Evolutionary conservation across 2,888 invertebrate genomes (phyloP), one percentile per base, ranked within the genome.

Genomic region (Hirudinaria manillensis): DNA sequence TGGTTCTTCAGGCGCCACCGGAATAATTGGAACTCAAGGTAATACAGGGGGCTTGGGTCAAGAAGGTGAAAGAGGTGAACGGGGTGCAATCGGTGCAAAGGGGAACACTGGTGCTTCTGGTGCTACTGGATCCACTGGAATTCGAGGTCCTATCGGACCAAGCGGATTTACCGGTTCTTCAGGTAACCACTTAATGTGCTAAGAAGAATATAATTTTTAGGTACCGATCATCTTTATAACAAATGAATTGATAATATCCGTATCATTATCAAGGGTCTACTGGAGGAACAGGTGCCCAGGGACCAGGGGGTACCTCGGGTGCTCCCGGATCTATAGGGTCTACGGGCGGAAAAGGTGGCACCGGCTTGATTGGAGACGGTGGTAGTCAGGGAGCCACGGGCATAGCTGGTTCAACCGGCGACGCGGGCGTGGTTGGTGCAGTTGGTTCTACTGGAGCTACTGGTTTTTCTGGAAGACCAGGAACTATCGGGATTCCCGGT

Each of bases 361-460:
- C 29, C 2, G 72, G 72, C 29, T 19, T 21, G 7, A 3, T 3
- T n/a, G 72, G 72, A 32, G n/a, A n/a, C 7, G 51, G 27, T 36
- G 74, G 74, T 68, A 32, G 32, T 68, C 19, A 36, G 34, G 74
- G 74, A 32, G 13, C 34, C 24, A 36, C 68, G n/a, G 74, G 74
- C 61, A 51, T 32, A 36, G 10, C 68, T 21, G 74, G 74, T 10
- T 24, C 27, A 73, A 29, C 61, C 56, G 78, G 78, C 61, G 51
- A 36, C 10, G 55, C 55, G 13, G 78, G 77, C 65, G 51, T 68
- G 19, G 32, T 68, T 27, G 77, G 77, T 61, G 56, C 72, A 7
- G 36, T 38, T 21, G 74, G 74, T 36, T 45, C 29, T 24, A 68
- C 36, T 21, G 74, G 74, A 6, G 29, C 29, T 10, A 29, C 53